phyloP scores from a whole-genome alignment of 1,140 invertebrate genomes.

The Drosophila ambigua region DNA sequence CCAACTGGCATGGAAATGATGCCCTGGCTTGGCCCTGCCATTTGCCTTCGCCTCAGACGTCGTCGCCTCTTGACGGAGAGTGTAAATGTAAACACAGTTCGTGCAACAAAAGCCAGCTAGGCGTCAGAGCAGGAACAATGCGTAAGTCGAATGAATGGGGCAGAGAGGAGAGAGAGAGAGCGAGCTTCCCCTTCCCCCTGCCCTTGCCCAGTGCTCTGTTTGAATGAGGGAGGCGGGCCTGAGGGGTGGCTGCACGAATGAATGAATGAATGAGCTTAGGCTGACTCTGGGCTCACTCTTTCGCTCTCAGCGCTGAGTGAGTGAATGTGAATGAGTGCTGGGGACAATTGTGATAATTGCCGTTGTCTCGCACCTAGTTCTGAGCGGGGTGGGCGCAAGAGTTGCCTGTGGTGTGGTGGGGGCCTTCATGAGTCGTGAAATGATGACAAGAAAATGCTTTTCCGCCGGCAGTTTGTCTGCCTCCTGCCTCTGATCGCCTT shows the following conservation, averaged over 20 bases:
- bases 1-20: constrained; percentile 72
- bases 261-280: constrained; percentile 68
- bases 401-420: constrained; percentile 8
- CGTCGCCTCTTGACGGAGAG: constrained; percentile 35
- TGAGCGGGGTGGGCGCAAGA: not conserved
- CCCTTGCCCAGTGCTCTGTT: not conserved
- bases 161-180: not conserved
- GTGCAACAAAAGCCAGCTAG: constrained; percentile 75
- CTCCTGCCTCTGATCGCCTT: constrained; percentile 20
- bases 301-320: constrained; percentile 36
- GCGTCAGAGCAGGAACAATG: constrained; percentile 77
- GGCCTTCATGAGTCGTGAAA: constrained; percentile 61
- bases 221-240: not conserved
- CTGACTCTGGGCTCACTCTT: constrained; percentile 25
- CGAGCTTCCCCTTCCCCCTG: not conserved
- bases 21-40: constrained; percentile 45
- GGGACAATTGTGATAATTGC: constrained; percentile 81
- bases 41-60: not conserved
- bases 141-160: constrained; percentile 66
- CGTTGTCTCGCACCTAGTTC: constrained; percentile 76
- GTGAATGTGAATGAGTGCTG: constrained; percentile 60
- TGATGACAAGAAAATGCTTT: constrained; percentile 82
- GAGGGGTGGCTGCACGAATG: constrained; percentile 44
- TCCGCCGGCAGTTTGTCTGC: constrained; percentile 70
- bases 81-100: constrained; percentile 79